Base-by-base conservation (phyloP, 2,888 invertebrate genomes). In the Arctia plantaginis region DNA sequence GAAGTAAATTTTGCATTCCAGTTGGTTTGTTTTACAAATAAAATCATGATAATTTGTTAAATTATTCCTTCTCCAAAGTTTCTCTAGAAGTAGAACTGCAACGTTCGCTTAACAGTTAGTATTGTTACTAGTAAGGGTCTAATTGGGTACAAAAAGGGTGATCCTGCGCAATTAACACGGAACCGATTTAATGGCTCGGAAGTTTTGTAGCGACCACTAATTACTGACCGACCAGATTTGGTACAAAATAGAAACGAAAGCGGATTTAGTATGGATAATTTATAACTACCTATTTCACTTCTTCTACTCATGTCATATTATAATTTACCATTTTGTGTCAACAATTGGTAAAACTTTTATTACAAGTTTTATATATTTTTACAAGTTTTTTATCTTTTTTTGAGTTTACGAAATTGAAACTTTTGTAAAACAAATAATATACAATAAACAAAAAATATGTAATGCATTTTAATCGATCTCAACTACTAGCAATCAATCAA, bases 181-280 rank as follows among this genome's bases (percentile, higher is more conserved):
- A 70, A 71, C 75, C 71, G 82, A 84, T 88, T 91, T 94, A 94
- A 95, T 94, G 94, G 89, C 88, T 87, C 84, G 91, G 90, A 92
- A 93, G 90, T 91, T 90, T 89, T 87, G 90, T 87, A 86, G 88
- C 83, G 85, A 83, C 87, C 88, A 85, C 88, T 90, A 91, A 92
- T 92, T 91, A 91, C 89, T 89, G 86, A 87, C 84, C 85, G 80
- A 69, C 66, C 77, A 30, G 23, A 47, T 1, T 8, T 69, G 75
- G 76, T 27, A 10, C 10, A 13, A 68, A n/a, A 12, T n/a, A 3
- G 23, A 12, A 73, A 68, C 39, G 44, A 35, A 13, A 66, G 82
- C 70, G 81, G 41, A 70, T 66, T 23, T 33, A n/a, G 18, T 35
- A 35, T 30, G 18, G 15, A n/a, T 44, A 55, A 12, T n/a, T 23